Percentiles rank a stretch among this genome's conserved stretches.
These are phyloP conservation scores for Vultur gryphus DNA, from an alignment of 2,797 vertebrate species.

Conservation along the genomic window DNA sequence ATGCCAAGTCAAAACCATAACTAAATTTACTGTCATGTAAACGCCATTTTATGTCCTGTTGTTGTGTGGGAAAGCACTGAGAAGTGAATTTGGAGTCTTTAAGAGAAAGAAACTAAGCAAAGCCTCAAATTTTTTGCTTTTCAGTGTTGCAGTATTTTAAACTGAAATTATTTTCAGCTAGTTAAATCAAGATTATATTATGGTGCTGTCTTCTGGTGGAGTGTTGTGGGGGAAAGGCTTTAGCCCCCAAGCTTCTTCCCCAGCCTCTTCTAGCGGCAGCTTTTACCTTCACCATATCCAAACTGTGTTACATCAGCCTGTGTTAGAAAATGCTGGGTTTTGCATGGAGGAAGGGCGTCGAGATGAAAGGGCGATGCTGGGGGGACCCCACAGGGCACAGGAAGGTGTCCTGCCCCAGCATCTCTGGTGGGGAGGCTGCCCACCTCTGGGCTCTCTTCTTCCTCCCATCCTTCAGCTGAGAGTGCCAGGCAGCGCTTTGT, in stretches of 20 bases:
- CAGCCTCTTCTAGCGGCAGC: background rate
- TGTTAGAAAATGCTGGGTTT: background rate
- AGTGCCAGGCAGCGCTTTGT: background rate
- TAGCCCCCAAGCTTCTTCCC: background rate
- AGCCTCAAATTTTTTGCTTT: background rate
- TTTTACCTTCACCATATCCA: background rate
- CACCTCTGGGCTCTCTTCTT: background rate
- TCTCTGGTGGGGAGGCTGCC: background rate
- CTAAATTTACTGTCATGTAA: background rate
- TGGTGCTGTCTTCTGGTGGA: background rate
- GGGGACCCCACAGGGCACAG: background rate
- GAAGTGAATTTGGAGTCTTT: background rate
- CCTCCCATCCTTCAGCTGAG: rapidly evolving
- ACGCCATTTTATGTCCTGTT: background rate
- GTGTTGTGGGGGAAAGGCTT: background rate
- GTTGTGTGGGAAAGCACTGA: background rate
- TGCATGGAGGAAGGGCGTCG: background rate
- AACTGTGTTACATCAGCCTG: background rate
- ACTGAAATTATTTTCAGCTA: background rate
- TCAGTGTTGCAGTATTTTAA: background rate
- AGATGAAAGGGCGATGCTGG: background rate
- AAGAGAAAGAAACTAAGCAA: background rate
- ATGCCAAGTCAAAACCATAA: background rate
- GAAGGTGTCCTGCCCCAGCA: background rate
- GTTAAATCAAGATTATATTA: background rate